Evolutionary conservation across 2,113 vertebrate genomes (phyloP), one percentile per base, ranked within the genome.

Genomic region (Dendrocopos noguchii): DNA sequence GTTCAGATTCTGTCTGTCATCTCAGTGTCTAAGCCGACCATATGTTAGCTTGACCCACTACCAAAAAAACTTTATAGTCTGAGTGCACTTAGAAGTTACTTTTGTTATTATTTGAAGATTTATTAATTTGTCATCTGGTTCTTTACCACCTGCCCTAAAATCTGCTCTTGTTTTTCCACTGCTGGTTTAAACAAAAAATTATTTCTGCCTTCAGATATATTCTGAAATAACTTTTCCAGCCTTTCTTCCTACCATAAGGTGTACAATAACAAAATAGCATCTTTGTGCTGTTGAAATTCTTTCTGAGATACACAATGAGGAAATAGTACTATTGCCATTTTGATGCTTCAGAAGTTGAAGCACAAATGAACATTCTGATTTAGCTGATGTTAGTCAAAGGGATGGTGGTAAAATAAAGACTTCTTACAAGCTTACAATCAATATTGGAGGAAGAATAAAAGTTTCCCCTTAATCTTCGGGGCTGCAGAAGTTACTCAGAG

Each of bases 91-190:
- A 91, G 87, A 94, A 94, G 89, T 87, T 92, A 80, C 39, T 87
- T 53, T 72, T 92, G 76, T 66, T 95, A 91, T 96, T 93, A 93
- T 95, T 93, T 91, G 76, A 83, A 83, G 73, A 94, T 87, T 63
- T 96, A 93, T 94, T 95, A 96, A 97, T 95, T 97, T 94, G 75
- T 89, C 92, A 88, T 94, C 87, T 94, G 65, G 34, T 56, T 89
- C 44, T 92, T 84, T 75, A 89, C 55, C 78, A 80, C 84, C 84
- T 95, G 88, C 81, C 92, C 70, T 8, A 5, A 95, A 91, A 89
- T 91, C 65, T 89, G 57, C 19, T 91, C 8, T 46, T 82, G 28
- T 92, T 71, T 77, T 89, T 75, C 77, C 31, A 39, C 21, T 88
- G 20, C 39, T 84, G 47, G 9, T 16, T 39, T 39, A 39, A n/a